Percentiles rank a stretch among this genome's conserved stretches.
These are phyloP conservation scores for Tinamus guttatus DNA, from an alignment of 2,113 vertebrate genomes.

Conservation along the genomic window DNA sequence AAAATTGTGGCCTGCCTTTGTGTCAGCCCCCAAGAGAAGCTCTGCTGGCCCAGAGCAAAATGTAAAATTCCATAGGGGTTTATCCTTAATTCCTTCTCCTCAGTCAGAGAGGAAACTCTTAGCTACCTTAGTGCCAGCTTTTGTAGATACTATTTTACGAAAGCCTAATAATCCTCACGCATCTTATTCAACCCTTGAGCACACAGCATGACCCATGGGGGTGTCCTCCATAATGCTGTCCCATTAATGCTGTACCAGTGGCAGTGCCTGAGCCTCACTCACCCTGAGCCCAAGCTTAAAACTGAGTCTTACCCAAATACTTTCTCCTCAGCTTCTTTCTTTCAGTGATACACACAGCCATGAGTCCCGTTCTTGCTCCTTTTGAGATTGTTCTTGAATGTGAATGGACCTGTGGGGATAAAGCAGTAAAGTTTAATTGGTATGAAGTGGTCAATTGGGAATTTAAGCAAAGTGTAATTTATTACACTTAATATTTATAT, in stretches of 20 bases:
- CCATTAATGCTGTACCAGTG: neutral
- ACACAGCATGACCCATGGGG: neutral
- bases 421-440: neutral
- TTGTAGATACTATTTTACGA: neutral
- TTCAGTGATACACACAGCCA: too few relatives aligned
- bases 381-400: neutral
- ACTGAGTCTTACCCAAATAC: neutral
- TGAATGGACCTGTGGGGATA: neutral
- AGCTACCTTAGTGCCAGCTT: neutral
- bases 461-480: neutral
- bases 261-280: neutral
- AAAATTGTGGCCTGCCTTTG: neutral
- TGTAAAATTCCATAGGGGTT: slow-evolving; percentile 11
- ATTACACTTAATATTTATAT: too few relatives aligned
- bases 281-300: neutral
- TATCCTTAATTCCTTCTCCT: slow-evolving; percentile 35
- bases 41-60: neutral
- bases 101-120: too few relatives aligned
- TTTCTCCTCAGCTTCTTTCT: neutral
- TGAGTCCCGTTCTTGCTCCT: too few relatives aligned
- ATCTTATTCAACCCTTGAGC: fast-evolving
- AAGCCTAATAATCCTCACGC: neutral
- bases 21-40: neutral
- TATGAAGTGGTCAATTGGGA: neutral
- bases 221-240: too few relatives aligned